A percentile compares a stretch with the other conserved stretches of the same genome.
These are phyloP conservation scores for Globia sparganii DNA, from an alignment of 2,888 invertebrate genomes.

Conservation along the genomic window DNA sequence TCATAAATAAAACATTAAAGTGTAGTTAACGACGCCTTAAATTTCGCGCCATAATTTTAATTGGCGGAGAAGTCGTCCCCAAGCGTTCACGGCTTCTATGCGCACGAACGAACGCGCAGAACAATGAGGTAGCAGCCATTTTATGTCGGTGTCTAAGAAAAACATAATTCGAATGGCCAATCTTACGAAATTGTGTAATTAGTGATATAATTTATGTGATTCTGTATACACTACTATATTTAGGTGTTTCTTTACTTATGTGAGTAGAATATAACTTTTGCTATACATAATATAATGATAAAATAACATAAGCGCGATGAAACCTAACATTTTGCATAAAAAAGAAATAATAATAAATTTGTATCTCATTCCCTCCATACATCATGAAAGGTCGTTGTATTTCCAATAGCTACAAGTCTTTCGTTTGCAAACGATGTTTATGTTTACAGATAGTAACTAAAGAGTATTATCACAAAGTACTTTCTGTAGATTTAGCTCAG, in stretches of 20 bases:
- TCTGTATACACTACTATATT: constrained; percentile 86
- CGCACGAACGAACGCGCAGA: constrained; percentile 91
- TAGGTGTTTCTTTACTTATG: constrained; percentile 88
- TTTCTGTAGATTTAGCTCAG: constrained; percentile 80
- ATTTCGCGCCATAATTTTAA: constrained; percentile 91
- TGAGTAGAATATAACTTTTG: constrained; percentile 88
- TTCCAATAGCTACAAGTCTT: constrained; percentile 76
- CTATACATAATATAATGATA: constrained; percentile 79
- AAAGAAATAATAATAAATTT: constrained; percentile 82
- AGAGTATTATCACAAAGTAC: constrained; percentile 76
- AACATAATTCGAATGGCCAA: constrained; percentile 91
- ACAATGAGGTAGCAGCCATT: constrained; percentile 91
- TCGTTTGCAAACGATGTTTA: constrained; percentile 75
- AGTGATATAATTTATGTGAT: constrained; percentile 90
- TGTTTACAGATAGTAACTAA: constrained; percentile 79
- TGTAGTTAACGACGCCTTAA: constrained; percentile 85
- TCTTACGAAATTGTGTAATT: constrained; percentile 90
- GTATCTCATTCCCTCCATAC: constrained; percentile 79
- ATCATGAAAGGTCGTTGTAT: constrained; percentile 78
- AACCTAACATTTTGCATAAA: constrained; percentile 83
- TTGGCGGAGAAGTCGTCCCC: constrained; percentile 90
- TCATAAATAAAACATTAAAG: constrained; percentile 77
- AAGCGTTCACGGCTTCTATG: constrained; percentile 91
- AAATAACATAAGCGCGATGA: constrained; percentile 83
- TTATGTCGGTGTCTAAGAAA: constrained; percentile 91